These are phyloP conservation scores for Percina caprodes DNA, from an alignment of 2,113 vertebrate species.

Conservation along the genomic window DNA sequence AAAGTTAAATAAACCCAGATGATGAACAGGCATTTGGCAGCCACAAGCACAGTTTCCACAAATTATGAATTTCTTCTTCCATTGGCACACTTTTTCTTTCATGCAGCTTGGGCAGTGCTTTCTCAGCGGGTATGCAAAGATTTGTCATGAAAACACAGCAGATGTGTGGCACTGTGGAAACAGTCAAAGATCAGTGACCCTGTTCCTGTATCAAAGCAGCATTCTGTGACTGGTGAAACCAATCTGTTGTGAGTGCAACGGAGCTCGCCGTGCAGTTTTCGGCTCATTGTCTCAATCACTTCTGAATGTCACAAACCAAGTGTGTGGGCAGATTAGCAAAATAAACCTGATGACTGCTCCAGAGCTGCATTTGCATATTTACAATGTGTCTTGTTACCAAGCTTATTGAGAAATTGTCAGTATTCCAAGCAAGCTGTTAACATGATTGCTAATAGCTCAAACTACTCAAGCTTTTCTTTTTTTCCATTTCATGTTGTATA, in stretches of 20 bases:
- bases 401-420: conserved; percentile 10
- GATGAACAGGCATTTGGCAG: conserved; percentile 19
- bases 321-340: conserved; percentile 58
- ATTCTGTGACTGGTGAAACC: conserved; percentile 40
- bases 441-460: background rate
- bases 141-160: conserved; percentile 33
- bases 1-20: conserved; percentile 17
- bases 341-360: conserved; percentile 9
- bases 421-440: conserved; percentile 14
- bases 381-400: conserved; percentile 19
- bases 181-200: conserved; percentile 38
- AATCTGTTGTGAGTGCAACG: conserved; percentile 43
- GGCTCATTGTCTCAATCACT: conserved; percentile 52
- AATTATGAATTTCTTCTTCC: conserved; percentile 12
- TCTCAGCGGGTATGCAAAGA: conserved; percentile 18
- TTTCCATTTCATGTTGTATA: background rate
- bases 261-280: conserved; percentile 16
- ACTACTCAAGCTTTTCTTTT: background rate
- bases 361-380: conserved; percentile 44
- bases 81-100: background rate
- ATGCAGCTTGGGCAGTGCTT: background rate
- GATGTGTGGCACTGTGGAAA: conserved; percentile 27
- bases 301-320: conserved; percentile 50
- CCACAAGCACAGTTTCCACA: background rate
- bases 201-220: conserved; percentile 41